A percentile compares a stretch with the other conserved stretches of the same genome.
phyloP scores from a whole-genome alignment of 2,888 invertebrate genomes.

The Nebria brevicollis region DNA sequence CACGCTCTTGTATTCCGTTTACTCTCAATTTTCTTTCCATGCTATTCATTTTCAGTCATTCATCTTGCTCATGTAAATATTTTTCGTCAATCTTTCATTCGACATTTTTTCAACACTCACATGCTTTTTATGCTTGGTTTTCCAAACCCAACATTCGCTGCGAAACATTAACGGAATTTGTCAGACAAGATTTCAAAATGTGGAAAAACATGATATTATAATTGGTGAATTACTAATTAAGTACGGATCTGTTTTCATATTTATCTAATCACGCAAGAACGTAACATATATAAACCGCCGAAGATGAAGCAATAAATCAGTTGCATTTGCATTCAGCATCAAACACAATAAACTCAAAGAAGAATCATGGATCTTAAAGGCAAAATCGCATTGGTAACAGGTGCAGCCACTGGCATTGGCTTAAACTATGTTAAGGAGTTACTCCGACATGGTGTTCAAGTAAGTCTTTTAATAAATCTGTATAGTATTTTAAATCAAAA shows the following conservation, averaged over 20 bases:
- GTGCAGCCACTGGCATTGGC: slow-evolving; percentile 68
- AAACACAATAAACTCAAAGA: neutral
- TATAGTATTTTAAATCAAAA: neutral
- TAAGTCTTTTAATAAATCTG: slow-evolving; percentile 48
- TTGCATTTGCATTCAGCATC: neutral
- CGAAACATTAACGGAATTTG: no score
- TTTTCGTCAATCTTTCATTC: no score
- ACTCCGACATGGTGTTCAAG: slow-evolving; percentile 61
- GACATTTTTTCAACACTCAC: no score
- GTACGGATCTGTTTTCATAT: neutral
- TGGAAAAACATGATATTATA: neutral
- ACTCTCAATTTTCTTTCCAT: no score
- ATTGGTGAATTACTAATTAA: neutral
- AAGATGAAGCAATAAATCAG: neutral
- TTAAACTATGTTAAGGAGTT: slow-evolving; percentile 63
- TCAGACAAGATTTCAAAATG: no score
- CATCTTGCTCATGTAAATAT: no score
- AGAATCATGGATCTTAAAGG: slow-evolving; percentile 54
- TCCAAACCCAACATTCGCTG: no score
- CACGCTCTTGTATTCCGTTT: no score
- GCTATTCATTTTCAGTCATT: no score
- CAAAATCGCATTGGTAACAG: slow-evolving; percentile 63
- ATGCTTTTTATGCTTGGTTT: no score
- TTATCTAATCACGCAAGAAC: neutral
- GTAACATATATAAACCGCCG: neutral